phyloP scores from a whole-genome alignment of 2,113 vertebrate species.

The Poeciliopsis prolifica region DNA sequence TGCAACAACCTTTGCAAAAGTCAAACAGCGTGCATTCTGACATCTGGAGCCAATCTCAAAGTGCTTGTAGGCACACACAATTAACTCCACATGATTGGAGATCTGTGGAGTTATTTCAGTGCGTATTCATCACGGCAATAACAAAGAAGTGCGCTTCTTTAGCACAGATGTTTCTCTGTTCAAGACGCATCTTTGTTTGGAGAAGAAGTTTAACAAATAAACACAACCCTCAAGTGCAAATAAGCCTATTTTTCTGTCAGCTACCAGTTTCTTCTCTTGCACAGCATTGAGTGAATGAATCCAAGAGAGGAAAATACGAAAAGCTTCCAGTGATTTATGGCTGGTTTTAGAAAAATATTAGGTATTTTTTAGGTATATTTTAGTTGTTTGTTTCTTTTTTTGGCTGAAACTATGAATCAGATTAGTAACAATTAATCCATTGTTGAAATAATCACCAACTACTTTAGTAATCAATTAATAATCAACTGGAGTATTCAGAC shows the following conservation, averaged over 20 bases:
- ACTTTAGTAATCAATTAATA: too few relatives aligned
- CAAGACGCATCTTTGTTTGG: constrained; percentile 14
- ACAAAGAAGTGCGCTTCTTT: constrained; percentile 17
- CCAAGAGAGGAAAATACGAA: not conserved
- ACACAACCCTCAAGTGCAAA: constrained; percentile 24
- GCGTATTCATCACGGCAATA: constrained; percentile 46
- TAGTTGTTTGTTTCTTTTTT: too few relatives aligned
- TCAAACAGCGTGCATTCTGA: constrained; percentile 6
- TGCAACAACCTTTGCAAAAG: not conserved
- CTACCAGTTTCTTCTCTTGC: not conserved
- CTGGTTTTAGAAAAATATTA: not conserved
- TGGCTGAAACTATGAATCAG: too few relatives aligned
- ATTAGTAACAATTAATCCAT: too few relatives aligned
- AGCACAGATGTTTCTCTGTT: constrained; percentile 29
- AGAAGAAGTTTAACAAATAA: constrained; percentile 8
- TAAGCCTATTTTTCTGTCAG: constrained; percentile 7
- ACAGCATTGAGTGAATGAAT: not conserved
- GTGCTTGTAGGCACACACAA: constrained; percentile 37
- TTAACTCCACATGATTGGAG: constrained; percentile 35
- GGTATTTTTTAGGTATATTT: too few relatives aligned
- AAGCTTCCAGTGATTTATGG: not conserved
- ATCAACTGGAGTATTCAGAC: too few relatives aligned
- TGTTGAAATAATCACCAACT: too few relatives aligned
- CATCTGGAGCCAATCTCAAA: constrained; percentile 55
- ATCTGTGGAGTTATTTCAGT: constrained; percentile 18